These are phyloP conservation scores for Leucozona laternaria DNA, from an alignment of 2,888 invertebrate species.

Conservation along the genomic window DNA sequence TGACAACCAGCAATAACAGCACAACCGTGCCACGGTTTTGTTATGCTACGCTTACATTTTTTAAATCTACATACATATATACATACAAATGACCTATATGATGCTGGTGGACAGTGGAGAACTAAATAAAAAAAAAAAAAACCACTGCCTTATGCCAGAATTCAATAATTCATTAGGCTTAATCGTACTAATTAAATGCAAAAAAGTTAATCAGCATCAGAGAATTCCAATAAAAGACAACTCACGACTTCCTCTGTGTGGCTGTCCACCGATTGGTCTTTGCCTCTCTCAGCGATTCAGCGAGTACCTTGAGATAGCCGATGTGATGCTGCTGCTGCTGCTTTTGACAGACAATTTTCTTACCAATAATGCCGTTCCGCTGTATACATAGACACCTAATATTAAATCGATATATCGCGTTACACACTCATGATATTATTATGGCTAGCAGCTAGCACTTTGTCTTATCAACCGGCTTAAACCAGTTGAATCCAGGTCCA, in stretches of 20 bases:
- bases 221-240: constrained; percentile 54
- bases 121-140: constrained; percentile 7
- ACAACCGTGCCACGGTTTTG: not conserved
- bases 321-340: constrained; percentile 2
- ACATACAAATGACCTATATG: constrained; percentile 60
- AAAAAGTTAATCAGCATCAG: constrained; percentile 64
- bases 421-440: constrained; percentile 61
- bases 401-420: constrained; percentile 62
- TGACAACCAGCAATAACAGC: constrained; percentile 23
- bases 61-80: not conserved
- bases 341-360: constrained; percentile 63
- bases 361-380: constrained; percentile 71
- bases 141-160: constrained; percentile 17
- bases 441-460: constrained; percentile 59
- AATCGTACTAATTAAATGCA: constrained; percentile 67
- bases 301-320: constrained; percentile 49
- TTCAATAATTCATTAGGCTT: constrained; percentile 66
- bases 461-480: constrained; percentile 72
- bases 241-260: not conserved
- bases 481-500: constrained; percentile 74
- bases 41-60: constrained; percentile 26
- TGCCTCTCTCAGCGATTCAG: constrained; percentile 9
- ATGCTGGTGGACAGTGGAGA: constrained; percentile 23
- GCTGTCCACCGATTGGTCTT: constrained; percentile 30
- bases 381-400: no score